These are phyloP conservation scores for Drosophila insularis DNA, from an alignment of 1,140 invertebrate genomes.

Conservation along the genomic window DNA sequence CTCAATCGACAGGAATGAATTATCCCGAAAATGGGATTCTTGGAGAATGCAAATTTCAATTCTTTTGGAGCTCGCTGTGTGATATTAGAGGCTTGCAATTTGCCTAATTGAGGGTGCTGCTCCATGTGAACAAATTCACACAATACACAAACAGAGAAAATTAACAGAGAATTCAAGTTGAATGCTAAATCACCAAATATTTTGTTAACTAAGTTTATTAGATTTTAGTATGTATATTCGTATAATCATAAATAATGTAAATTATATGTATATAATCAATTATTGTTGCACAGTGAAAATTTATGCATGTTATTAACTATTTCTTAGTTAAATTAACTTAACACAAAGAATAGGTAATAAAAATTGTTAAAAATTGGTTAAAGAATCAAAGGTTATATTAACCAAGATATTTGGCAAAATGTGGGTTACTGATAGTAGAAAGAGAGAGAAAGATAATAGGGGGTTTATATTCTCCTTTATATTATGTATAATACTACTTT, in stretches of 20 bases:
- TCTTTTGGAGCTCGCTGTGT: background rate
- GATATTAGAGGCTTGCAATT: background rate
- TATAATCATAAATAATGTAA: slow-evolving; percentile 17
- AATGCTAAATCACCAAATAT: slow-evolving; percentile 74
- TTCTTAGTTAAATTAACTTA: background rate
- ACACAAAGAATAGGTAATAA: slow-evolving; percentile 17
- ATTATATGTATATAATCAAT: slow-evolving; percentile 19
- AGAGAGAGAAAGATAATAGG: too few species aligned
- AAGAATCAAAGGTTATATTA: background rate
- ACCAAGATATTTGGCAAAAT: too few species aligned
- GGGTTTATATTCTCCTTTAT: too few species aligned
- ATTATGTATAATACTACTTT: too few species aligned
- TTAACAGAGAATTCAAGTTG: slow-evolving; percentile 27
- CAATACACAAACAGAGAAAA: background rate
- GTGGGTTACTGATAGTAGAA: too few species aligned
- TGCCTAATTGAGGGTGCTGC: slow-evolving; percentile 8
- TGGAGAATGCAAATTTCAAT: background rate
- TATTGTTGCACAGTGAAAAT: slow-evolving; percentile 1
- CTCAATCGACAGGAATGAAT: background rate
- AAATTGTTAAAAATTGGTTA: slow-evolving; percentile 8
- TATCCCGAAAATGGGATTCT: too few species aligned
- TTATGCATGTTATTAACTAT: background rate
- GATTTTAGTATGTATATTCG: slow-evolving; percentile 1
- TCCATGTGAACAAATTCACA: slow-evolving; percentile 13
- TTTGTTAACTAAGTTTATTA: slow-evolving; percentile 44